These are phyloP conservation scores for Gasterosteus aculeatus DNA, from an alignment of 2,113 vertebrate species.

Conservation along the genomic window DNA sequence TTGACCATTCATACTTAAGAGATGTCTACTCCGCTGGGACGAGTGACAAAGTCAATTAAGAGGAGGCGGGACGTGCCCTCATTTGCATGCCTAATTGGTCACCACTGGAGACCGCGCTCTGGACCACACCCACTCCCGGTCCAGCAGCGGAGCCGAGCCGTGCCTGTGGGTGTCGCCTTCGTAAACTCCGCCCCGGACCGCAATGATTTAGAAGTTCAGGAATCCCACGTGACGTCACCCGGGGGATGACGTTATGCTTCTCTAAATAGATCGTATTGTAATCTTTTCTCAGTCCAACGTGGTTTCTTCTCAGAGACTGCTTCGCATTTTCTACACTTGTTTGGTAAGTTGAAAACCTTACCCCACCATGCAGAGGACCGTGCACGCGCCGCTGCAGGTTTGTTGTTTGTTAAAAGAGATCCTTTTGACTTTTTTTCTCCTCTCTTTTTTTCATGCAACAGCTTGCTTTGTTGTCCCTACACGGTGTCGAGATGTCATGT, in stretches of 20 bases:
- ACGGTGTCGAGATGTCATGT: slow-evolving; percentile 6
- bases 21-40: neutral
- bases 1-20: neutral
- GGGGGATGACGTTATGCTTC: slow-evolving; percentile 97
- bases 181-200: slow-evolving; percentile 82
- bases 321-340: slow-evolving; percentile 91
- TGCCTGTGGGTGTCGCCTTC: slow-evolving; percentile 47
- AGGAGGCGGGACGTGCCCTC: neutral
- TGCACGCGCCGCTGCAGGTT: slow-evolving; percentile 73
- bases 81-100: slow-evolving; percentile 35
- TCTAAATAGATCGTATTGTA: slow-evolving; percentile 99
- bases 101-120: slow-evolving; percentile 11
- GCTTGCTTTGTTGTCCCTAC: slow-evolving; percentile 59
- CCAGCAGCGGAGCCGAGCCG: slow-evolving; percentile 47
- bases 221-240: slow-evolving; percentile 99
- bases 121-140: slow-evolving; percentile 66
- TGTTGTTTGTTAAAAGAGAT: slow-evolving; percentile 46
- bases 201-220: slow-evolving; percentile 99
- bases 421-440: slow-evolving; percentile 43
- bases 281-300: slow-evolving; percentile 99
- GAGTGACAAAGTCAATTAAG: neutral
- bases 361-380: slow-evolving; percentile 61
- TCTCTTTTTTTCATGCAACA: slow-evolving; percentile 60
- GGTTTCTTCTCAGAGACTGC: slow-evolving; percentile 93
- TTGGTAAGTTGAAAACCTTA: slow-evolving; percentile 91